Conservation (phyloP, 2,113 vertebrate genomes). For the Sciurus niger region DNA sequence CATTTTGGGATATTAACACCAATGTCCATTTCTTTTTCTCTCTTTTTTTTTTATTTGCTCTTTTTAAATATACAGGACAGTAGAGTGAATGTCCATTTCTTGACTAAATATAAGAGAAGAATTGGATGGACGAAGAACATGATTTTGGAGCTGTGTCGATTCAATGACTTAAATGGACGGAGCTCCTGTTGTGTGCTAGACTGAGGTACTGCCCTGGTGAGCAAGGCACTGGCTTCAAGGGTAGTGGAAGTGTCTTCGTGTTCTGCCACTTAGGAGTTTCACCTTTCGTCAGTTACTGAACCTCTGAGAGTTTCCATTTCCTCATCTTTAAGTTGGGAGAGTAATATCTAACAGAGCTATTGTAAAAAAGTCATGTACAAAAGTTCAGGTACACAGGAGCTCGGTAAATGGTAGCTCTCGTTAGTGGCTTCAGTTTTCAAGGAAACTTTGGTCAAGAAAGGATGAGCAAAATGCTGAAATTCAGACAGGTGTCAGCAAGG, state of each 20-base stretch:
- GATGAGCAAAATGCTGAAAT: neutral
- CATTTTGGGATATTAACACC: neutral
- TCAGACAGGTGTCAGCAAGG: neutral
- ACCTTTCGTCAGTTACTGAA: neutral
- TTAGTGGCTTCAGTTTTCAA: conserved; percentile 41
- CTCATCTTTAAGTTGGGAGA: neutral
- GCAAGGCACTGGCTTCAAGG: no score
- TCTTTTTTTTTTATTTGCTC: no score
- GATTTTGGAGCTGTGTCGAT: neutral
- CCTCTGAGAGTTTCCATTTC: neutral
- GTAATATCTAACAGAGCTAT: neutral
- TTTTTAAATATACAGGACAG: no score
- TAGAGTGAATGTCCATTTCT: neutral
- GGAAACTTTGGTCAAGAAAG: neutral
- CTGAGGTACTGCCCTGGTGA: neutral
- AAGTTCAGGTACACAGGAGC: neutral
- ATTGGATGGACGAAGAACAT: neutral
- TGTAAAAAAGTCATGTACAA: neutral
- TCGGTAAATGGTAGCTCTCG: neutral
- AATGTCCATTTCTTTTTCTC: neutral
- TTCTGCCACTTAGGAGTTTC: neutral
- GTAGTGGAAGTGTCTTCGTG: neutral
- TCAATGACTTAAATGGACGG: neutral
- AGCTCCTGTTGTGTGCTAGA: neutral
- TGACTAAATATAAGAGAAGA: neutral